A percentile compares a stretch with the other conserved stretches of the same genome.
Evolutionary conservation across 2,888 invertebrate species (phyloP).

Genomic region (Thalpophila matura): DNA sequence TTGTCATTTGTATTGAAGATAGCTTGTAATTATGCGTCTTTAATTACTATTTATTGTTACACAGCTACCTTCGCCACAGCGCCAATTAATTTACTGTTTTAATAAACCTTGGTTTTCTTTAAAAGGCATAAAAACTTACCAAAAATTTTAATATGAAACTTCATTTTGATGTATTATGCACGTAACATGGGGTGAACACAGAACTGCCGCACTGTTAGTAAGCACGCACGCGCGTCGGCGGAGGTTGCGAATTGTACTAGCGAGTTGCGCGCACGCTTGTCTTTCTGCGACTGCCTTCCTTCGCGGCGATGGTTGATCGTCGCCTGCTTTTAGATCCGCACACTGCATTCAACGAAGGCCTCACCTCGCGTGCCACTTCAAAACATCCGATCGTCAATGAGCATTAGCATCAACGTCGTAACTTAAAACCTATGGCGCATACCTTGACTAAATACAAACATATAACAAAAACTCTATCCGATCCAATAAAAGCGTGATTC

Average conservation of each 20-base stretch:
- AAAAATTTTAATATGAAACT: slow-evolving; percentile 81
- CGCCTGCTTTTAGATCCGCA: slow-evolving; percentile 69
- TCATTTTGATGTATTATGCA: slow-evolving; percentile 76
- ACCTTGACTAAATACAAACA: slow-evolving; percentile 9
- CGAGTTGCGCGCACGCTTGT: slow-evolving; percentile 83
- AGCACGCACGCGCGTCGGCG: slow-evolving; percentile 66
- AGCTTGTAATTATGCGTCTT: slow-evolving; percentile 14
- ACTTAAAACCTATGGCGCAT: slow-evolving; percentile 48
- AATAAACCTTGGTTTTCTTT: not conserved
- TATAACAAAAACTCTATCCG: too few species aligned
- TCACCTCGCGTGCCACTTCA: slow-evolving; percentile 79
- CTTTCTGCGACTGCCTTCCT: slow-evolving; percentile 80
- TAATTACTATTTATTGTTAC: slow-evolving; percentile 43
- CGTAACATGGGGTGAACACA: slow-evolving; percentile 74
- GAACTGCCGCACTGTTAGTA: slow-evolving; percentile 62
- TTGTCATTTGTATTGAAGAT: slow-evolving; percentile 9
- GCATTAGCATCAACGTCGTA: slow-evolving; percentile 66
- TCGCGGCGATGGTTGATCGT: slow-evolving; percentile 43
- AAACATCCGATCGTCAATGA: slow-evolving; percentile 75
- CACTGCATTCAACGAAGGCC: slow-evolving; percentile 73
- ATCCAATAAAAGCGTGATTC: too few species aligned
- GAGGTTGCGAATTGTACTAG: slow-evolving; percentile 64
- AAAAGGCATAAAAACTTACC: slow-evolving; percentile 73
- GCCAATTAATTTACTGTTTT: slow-evolving; percentile 2
- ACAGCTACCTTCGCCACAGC: slow-evolving; percentile 22